A percentile compares a stretch with the other conserved stretches of the same genome.
phyloP scores from a whole-genome alignment of 2,888 invertebrate genomes.

The Oxystoma pomonae region DNA sequence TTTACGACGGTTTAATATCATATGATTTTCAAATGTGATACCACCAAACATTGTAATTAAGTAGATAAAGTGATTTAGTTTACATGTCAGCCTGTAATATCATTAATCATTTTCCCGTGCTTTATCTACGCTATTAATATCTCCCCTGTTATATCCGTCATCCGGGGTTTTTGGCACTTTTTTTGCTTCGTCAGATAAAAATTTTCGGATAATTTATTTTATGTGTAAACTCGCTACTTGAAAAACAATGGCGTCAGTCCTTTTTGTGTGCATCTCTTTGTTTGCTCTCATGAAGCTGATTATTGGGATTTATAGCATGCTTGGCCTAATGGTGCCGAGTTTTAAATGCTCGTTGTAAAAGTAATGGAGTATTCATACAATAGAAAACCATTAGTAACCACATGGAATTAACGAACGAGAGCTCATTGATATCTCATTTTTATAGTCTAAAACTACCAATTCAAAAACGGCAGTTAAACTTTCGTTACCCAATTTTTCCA shows the following conservation, averaged over 20 bases:
- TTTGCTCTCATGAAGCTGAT: background rate
- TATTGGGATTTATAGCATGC: no score
- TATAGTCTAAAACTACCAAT: no score
- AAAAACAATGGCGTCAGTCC: background rate
- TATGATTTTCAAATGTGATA: background rate
- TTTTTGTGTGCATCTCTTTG: background rate
- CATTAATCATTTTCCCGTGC: background rate
- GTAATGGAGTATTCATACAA: no score
- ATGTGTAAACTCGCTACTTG: background rate
- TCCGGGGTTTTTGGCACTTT: background rate
- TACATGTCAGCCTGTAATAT: background rate
- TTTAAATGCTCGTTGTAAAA: no score
- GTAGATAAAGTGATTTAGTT: background rate
- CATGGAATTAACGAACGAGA: no score
- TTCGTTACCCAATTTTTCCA: no score
- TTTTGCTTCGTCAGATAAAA: background rate
- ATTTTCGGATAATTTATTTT: background rate
- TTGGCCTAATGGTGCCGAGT: no score
- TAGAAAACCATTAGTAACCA: no score
- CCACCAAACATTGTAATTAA: background rate
- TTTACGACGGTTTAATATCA: background rate
- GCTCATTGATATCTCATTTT: no score
- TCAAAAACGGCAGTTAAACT: no score
- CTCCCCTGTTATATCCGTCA: background rate
- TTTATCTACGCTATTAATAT: background rate